Conservation (phyloP, 2,113 vertebrate species). For the Hipposideros armiger region DNA sequence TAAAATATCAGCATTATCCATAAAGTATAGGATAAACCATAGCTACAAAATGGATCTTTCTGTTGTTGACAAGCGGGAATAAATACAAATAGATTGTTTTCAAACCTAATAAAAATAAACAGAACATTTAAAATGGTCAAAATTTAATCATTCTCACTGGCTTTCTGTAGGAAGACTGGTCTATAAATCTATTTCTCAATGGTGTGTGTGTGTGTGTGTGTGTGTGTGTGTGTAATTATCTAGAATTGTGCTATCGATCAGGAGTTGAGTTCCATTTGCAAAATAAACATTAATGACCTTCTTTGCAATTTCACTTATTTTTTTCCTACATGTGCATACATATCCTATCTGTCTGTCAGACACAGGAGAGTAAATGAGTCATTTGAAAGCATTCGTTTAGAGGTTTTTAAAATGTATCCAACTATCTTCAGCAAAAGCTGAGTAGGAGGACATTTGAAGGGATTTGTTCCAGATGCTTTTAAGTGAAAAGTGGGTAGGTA, state of each 20-base stretch:
- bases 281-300: slow-evolving; percentile 6
- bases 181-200: not conserved
- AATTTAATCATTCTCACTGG: not conserved
- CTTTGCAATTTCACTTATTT: slow-evolving; percentile 10
- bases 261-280: not conserved
- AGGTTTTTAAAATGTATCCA: not conserved
- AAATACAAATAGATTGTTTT: slow-evolving; percentile 10
- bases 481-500: slow-evolving; percentile 30
- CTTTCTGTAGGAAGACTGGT: not conserved
- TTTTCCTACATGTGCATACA: not conserved
- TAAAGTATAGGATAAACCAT: not conserved
- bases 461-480: slow-evolving; percentile 37
- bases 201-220: not conserved
- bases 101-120: not conserved
- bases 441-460: slow-evolving; percentile 23
- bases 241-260: not conserved
- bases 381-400: slow-evolving; percentile 39
- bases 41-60: not conserved
- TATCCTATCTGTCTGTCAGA: not conserved
- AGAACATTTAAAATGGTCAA: slow-evolving; percentile 2
- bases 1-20: not conserved
- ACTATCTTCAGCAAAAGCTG: not conserved
- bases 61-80: not conserved
- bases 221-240: no score
- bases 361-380: not conserved